Evolutionary conservation across 30 jellyfish, hydroid and myxozoan genomes (phyloP).

Genomic region (Aurelia aurita complex sp. Pacific): DNA sequence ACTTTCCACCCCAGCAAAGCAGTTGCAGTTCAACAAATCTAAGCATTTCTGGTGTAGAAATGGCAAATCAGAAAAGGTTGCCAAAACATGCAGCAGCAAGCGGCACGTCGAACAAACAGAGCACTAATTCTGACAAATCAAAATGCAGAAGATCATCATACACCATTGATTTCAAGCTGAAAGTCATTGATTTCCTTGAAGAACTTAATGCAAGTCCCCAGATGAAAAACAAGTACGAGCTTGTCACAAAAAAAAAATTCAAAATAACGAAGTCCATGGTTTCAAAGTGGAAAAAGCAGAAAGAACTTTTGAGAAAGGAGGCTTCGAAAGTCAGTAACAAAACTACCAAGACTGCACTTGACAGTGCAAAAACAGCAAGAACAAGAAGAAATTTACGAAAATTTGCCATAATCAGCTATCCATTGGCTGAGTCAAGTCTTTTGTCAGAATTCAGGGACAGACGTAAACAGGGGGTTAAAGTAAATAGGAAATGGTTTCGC

Average conservation of each 20-base stretch:
- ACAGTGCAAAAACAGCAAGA: slow-evolving; percentile 28
- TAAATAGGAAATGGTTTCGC: slow-evolving; percentile 5
- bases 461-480: slow-evolving; percentile 12
- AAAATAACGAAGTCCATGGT: slow-evolving; percentile 30
- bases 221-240: no score
- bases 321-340: slow-evolving; percentile 28
- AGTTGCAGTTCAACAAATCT: no score
- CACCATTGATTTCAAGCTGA: no score
- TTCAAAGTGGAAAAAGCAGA: slow-evolving; percentile 54
- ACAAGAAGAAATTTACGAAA: slow-evolving; percentile 33
- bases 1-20: no score
- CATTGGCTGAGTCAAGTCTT: slow-evolving; percentile 38
- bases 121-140: no score
- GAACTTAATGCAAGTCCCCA: no score
- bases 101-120: no score
- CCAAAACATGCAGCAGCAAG: no score
- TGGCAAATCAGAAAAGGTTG: no score
- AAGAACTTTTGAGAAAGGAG: slow-evolving; percentile 37
- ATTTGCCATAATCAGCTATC: slow-evolving; percentile 11
- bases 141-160: no score
- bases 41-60: no score
- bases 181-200: no score
- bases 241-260: neutral
- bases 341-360: slow-evolving; percentile 21
- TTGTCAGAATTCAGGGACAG: slow-evolving; percentile 18